A percentile compares a stretch with the other conserved stretches of the same genome.
phyloP scores from a whole-genome alignment of 2,113 vertebrate genomes.

The Spea multiplicata region DNA sequence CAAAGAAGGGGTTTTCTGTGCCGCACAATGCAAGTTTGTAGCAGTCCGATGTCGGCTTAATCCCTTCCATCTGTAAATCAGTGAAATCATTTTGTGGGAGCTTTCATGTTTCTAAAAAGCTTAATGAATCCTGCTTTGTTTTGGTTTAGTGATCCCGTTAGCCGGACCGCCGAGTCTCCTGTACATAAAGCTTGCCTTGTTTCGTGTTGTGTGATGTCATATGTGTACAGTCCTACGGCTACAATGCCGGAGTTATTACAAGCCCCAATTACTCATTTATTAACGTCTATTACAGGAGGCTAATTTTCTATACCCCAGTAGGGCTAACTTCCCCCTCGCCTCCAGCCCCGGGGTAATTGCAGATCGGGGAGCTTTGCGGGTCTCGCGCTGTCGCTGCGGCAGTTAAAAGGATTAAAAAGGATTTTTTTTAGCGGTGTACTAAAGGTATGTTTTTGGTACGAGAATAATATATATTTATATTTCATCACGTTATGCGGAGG shows the following conservation, averaged over 20 bases:
- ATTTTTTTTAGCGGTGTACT: no score
- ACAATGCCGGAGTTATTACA: constrained; percentile 73
- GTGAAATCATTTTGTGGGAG: constrained; percentile 67
- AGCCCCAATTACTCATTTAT: constrained; percentile 69
- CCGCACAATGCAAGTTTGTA: constrained; percentile 55
- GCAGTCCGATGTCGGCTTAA: constrained; percentile 56
- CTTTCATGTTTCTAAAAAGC: constrained; percentile 59
- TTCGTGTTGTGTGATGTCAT: constrained; percentile 75
- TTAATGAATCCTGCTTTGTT: constrained; percentile 60
- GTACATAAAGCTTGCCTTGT: constrained; percentile 83
- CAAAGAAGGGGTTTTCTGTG: constrained; percentile 3
- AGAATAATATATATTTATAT: no score
- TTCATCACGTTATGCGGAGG: no score
- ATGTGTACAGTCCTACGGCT: constrained; percentile 62
- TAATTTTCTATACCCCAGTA: constrained; percentile 77
- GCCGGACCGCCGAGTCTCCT: constrained; percentile 42
- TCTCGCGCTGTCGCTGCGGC: no score
- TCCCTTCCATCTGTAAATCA: constrained; percentile 77
- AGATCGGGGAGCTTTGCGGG: no score
- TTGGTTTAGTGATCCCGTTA: constrained; percentile 57
- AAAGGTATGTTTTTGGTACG: no score
- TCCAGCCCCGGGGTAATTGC: no score
- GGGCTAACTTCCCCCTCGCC: constrained; percentile 61
- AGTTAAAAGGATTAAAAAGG: no score
- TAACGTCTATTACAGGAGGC: constrained; percentile 73